Conservation (phyloP, 2,888 invertebrate genomes). For the Hemithea aestivaria region DNA sequence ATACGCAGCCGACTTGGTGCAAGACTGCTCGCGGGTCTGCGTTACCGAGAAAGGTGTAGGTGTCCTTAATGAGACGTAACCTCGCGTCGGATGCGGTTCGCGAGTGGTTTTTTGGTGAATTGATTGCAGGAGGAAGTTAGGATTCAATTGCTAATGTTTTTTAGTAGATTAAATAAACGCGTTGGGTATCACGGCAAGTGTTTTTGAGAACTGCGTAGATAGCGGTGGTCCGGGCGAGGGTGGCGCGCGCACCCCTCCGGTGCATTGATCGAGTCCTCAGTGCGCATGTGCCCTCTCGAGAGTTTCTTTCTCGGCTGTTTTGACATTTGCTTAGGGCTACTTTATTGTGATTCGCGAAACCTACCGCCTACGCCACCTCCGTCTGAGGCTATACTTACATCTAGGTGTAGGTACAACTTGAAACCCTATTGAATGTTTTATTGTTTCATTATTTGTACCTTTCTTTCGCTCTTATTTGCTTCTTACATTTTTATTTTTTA, state of each 20-base stretch:
- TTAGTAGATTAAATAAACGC: conserved; percentile 45
- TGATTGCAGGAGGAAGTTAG: conserved; percentile 23
- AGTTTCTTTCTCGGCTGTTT: conserved; percentile 55
- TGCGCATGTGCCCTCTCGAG: conserved; percentile 64
- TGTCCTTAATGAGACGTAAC: conserved; percentile 65
- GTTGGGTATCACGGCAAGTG: conserved; percentile 50
- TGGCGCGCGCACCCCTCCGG: conserved; percentile 66
- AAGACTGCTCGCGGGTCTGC: conserved; percentile 40
- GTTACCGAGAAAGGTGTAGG: conserved; percentile 57
- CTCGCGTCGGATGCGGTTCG: conserved; percentile 54
- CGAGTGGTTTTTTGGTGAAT: conserved; percentile 38
- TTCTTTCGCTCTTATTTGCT: too few relatives aligned
- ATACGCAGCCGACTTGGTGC: conserved; percentile 47
- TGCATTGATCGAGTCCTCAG: conserved; percentile 69
- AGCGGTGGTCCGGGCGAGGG: conserved; percentile 48
- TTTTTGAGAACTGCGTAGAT: conserved; percentile 75
- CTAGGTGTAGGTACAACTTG: neutral
- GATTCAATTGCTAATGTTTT: conserved; percentile 37
- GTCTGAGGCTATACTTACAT: conserved; percentile 11
- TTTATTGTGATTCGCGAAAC: conserved; percentile 9
- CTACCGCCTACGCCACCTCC: conserved; percentile 10
- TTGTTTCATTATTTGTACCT: too few relatives aligned
- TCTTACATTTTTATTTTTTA: too few relatives aligned
- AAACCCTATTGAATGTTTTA: too few relatives aligned
- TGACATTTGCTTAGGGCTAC: conserved; percentile 50